Evolutionary conservation across 2,113 vertebrate species (phyloP).

Genomic region (Gavia stellata): DNA sequence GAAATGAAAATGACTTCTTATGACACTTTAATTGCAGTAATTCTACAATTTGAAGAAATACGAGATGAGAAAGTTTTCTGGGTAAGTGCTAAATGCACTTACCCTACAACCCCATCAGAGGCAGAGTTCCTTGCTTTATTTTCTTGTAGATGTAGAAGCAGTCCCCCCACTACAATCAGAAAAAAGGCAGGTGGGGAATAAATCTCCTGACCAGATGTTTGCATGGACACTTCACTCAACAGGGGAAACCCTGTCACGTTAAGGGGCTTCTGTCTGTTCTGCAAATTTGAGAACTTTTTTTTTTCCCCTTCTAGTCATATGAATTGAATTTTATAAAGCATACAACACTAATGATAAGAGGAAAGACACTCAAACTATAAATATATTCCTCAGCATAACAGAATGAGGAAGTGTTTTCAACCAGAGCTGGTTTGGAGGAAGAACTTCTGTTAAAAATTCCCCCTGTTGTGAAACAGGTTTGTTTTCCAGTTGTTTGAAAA

Average conservation of each 20-base stretch:
- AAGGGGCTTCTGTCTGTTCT: background rate
- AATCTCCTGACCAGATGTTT: background rate
- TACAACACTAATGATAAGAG: background rate
- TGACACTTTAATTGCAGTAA: background rate
- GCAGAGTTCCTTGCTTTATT: background rate
- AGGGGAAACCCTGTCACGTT: background rate
- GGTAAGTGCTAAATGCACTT: background rate
- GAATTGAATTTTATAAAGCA: background rate
- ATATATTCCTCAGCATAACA: background rate
- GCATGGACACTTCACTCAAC: background rate
- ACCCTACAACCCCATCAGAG: background rate
- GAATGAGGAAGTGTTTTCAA: slow-evolving; percentile 29
- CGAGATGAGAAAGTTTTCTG: background rate
- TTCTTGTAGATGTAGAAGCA: background rate
- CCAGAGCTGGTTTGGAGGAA: background rate
- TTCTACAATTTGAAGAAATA: background rate
- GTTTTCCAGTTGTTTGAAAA: background rate
- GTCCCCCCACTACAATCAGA: background rate
- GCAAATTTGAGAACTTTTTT: background rate
- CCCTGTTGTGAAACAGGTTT: slow-evolving; percentile 1
- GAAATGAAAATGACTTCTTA: background rate
- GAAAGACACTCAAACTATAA: background rate
- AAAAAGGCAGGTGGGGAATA: background rate
- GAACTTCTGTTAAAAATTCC: slow-evolving; percentile 8
- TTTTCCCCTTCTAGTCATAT: background rate